Base-by-base conservation (phyloP, 2,888 invertebrate genomes). In the Neoaliturus tenellus region DNA sequence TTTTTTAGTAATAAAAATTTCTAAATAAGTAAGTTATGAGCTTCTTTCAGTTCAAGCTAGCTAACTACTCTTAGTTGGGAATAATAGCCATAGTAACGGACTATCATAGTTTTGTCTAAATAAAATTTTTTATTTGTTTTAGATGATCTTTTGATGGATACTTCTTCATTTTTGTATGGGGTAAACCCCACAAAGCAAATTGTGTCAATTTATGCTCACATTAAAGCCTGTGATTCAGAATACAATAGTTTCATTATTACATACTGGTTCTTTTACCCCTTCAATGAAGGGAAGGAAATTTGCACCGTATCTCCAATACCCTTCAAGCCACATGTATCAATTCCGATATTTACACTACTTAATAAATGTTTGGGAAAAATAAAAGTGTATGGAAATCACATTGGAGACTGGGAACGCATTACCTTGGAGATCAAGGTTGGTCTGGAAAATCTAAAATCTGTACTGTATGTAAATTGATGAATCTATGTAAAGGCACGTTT, bases 191-290 rank as follows among this genome's bases (percentile, higher is more conserved):
- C 90, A 81, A 89, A 90, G 67, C 89, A 91, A 48, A 89, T 90
- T 14, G 93, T 94, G 55, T 93, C 94, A 25, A 91, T 94, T 82
- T 94, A 94, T 87, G 93, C 93, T 0, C 90, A 93, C 58, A 92
- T 94, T 14, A 92, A 91, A 69, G 89, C 92, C 73, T 94, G 94
- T 88, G 82, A 83, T 33, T 78, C 82, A 5, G 83, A 85, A 41
- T 83, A 85, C 31, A 28, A 44, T 5, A 90, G 91, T 87, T 94
- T 94, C 89, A 93, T 94, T 89, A 93, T 94, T 58, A 94, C 93
- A 85, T 95, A 94, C 90, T 94, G 94, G 94, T 92, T 93, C 90
- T 95, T 94, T 89, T 94, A 93, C 90, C 94, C 95, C 3, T 95
- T 93, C 89, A 94, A 94, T 89, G 92, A 94, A 89, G 93, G 93